A percentile compares a stretch with the other conserved stretches of the same genome.
Conservation (phyloP, 2,888 invertebrate species). For the Metallyticus violacea region DNA sequence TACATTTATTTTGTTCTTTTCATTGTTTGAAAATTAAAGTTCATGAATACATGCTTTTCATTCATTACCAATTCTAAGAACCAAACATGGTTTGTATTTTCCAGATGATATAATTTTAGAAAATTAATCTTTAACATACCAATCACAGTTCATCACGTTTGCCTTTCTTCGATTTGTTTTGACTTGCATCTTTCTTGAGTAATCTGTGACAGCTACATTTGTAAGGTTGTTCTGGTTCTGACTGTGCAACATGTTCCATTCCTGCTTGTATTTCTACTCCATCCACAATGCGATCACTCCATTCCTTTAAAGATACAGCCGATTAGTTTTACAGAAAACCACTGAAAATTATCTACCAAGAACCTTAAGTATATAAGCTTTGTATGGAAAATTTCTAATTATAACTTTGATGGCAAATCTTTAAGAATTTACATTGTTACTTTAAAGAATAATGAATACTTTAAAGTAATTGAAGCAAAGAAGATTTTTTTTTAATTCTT, state of each 20-base stretch:
- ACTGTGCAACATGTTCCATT: constrained; percentile 62
- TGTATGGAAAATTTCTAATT: too few relatives aligned
- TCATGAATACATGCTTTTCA: not conserved
- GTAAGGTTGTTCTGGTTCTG: constrained; percentile 36
- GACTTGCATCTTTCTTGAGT: not conserved
- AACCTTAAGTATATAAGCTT: too few relatives aligned
- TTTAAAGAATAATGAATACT: not conserved
- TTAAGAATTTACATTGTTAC: not conserved
- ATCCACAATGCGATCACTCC: constrained; percentile 64
- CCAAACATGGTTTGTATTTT: not conserved
- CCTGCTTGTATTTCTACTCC: constrained; percentile 54
- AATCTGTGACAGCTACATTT: constrained; percentile 20
- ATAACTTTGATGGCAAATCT: too few relatives aligned
- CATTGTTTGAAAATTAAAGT: not conserved
- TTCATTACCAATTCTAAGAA: not conserved
- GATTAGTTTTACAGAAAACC: too few relatives aligned
- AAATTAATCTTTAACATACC: not conserved
- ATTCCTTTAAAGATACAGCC: constrained; percentile 56
- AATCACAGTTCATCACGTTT: not conserved
- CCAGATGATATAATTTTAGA: not conserved
- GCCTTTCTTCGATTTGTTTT: not conserved
- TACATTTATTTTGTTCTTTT: not conserved
- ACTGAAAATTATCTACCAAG: too few relatives aligned
- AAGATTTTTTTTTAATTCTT: too few relatives aligned
- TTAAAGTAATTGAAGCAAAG: too few relatives aligned